Base-by-base conservation (phyloP, 2,888 invertebrate genomes). In the Adineta ricciae region DNA sequence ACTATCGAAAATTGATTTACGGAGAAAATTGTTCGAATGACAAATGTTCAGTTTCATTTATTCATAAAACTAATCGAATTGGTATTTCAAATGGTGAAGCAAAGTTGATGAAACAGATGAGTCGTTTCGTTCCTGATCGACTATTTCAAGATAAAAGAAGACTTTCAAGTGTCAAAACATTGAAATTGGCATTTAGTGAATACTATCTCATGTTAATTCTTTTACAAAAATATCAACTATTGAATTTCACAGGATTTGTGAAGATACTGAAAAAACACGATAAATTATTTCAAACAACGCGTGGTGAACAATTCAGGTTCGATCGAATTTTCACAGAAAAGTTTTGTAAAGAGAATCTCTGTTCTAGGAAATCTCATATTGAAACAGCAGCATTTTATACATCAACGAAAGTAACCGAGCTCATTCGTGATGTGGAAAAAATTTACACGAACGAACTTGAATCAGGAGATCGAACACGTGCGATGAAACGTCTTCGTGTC, bases 231-330 rank as follows among this genome's bases (percentile, higher is more conserved):
- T 97, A 97, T 90, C 97, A 99, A 91, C 96, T 96, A 90, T 92
- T 99, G 85, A 99, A 99, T 91, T 96, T 96, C 89, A 99, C 97
- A 7, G 99, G 98, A 1, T 99, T 99, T 92, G 93, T 98, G 87
- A 99, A 99, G 91, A 99, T 99, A 89, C 93, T 99, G 87, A 99
- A 99, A 91, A 99, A 99, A 91, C 98, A 98, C 90, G 99, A 99
- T 91, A 99, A 99, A 93, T 96, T 83, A 41, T 50, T 73, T 83
- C n/a, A 49, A 38, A 72, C 73, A n/a, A 73, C 11, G 5, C 36
- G 19, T 27, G 82, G 54, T 5, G 21, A 41, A 24, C 27, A 84
- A 41, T 84, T 41, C 14, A 9, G 32, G 32, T 32, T 36, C 4
- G 24, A n/a, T n/a, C n/a, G n/a, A n/a, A n/a, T n/a, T n/a, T n/a